Evolutionary conservation across 2,888 invertebrate species (phyloP), one percentile per base, ranked within the genome.

Genomic region (Drosophila aldrichi): DNA sequence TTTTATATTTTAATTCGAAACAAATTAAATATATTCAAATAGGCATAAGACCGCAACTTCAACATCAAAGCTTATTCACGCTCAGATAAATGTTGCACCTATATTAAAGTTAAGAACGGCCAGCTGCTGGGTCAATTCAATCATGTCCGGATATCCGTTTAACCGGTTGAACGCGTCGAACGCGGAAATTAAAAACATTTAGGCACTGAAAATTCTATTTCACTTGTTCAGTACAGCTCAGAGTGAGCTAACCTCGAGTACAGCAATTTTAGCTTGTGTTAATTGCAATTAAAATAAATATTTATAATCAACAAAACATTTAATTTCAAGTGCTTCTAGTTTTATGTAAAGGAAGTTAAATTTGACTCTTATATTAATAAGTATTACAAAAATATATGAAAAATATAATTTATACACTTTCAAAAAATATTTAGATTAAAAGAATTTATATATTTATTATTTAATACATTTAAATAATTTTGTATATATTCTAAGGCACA

Each of bases 171-270:
- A 34, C 34, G 34, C 51, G 8, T 29, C 51, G 36, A 22, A 10
- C 20, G 52, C 52, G 52, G 52, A 52, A 52, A 52, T 52, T 36
- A 52, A 52, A 52, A 52, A 52, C 22, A 38, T 52, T 52, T 36
- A 9, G 51, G 51, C 51, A 36, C 20, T 52, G 52, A 22, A 52
- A 52, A 52, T 36, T 52, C 34, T 36, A 52, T 22, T 38, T 22
- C 22, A 5, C 16, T 22, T 9, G 36, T 8, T 36, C 32, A n/a
- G 22, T 16, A 20, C 20, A 36, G 16, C 20, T 20, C 51, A 36
- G 1, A 16, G n/a, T 34, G 1, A 22, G 22, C 1, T 38, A 52
- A 10, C 36, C 52, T 36, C 52, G 52, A 52, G 10, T 34, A 16
- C 3, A 48, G 29, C 29, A 18, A 29, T 10, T 48, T 3, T 25